A percentile compares a stretch with the other conserved stretches of the same genome.
Evolutionary conservation across 2,797 vertebrate genomes (phyloP).

Genomic region (Enteromius anoplus): DNA sequence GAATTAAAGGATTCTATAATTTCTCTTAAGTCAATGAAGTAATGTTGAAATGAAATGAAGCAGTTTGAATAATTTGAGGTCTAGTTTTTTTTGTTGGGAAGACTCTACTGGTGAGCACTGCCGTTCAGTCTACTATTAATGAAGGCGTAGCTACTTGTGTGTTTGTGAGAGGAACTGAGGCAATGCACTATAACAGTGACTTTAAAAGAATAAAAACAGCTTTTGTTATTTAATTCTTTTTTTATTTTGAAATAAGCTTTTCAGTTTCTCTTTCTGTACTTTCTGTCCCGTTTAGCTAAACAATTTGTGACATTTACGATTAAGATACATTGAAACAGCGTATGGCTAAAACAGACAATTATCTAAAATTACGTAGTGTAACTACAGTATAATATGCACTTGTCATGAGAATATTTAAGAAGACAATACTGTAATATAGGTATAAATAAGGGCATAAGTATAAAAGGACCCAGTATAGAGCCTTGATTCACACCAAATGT

Average conservation of each 20-base stretch:
- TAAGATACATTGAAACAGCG: neutral
- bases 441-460: neutral
- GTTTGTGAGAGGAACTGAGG: neutral
- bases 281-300: neutral
- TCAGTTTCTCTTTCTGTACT: neutral
- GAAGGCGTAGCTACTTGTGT: neutral
- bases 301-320: neutral
- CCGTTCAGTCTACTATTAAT: neutral
- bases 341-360: neutral
- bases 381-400: neutral
- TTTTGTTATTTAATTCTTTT: neutral
- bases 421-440: neutral
- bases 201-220: neutral
- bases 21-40: neutral
- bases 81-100: neutral
- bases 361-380: neutral
- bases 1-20: neutral
- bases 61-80: neutral
- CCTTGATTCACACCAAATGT: slow-evolving; percentile 30
- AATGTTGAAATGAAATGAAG: neutral
- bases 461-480: neutral
- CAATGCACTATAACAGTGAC: neutral
- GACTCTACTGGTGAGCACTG: neutral
- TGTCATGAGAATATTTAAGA: neutral
- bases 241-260: neutral